These are phyloP conservation scores for Panagrolaimus sp. DNA, from an alignment of 1,140 invertebrate species.

Conservation along the genomic window DNA sequence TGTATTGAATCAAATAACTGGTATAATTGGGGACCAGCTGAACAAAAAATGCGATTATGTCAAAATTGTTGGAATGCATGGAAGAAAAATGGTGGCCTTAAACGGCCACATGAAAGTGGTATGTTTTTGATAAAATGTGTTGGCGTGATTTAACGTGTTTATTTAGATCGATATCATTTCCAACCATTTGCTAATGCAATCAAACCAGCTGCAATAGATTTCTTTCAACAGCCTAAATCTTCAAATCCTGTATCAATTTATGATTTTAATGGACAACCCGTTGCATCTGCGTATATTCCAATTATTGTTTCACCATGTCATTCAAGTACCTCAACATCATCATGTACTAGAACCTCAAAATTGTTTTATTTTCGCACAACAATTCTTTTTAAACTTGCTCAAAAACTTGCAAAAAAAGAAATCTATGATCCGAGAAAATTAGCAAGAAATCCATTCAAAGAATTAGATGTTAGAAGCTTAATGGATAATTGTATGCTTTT, in stretches of 20 bases:
- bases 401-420: slow-evolving; percentile 1
- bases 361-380: slow-evolving; percentile 17
- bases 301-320: not conserved
- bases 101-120: too few species aligned
- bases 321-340: too few species aligned
- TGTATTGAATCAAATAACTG: slow-evolving; percentile 74
- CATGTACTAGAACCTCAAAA: not conserved
- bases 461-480: too few species aligned
- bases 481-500: too few species aligned
- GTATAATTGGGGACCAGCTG: slow-evolving; percentile 87
- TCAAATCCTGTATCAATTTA: not conserved
- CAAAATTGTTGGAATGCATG: too few species aligned
- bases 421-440: too few species aligned
- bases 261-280: not conserved
- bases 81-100: too few species aligned
- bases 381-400: slow-evolving; percentile 16
- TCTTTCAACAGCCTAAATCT: not conserved
- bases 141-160: not conserved
- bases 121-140: too few species aligned
- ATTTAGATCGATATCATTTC: not conserved
- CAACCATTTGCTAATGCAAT: not conserved
- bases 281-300: not conserved
- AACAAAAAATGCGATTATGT: slow-evolving; percentile 81
- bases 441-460: too few species aligned
- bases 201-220: not conserved